phyloP scores from a whole-genome alignment of 2,888 invertebrate species.

The Clivina fossor region DNA sequence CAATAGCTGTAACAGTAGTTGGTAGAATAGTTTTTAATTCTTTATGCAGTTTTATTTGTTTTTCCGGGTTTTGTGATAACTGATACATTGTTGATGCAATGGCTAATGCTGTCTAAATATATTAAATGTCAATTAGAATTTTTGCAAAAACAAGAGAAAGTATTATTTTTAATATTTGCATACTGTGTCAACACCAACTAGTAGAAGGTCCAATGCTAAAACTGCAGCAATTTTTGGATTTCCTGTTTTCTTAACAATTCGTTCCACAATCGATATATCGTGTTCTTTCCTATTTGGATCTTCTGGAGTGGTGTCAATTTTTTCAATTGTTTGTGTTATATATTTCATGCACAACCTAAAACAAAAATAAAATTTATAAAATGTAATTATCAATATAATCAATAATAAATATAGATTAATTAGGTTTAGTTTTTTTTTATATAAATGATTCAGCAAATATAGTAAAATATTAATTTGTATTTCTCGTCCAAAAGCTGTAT shows the following conservation, averaged over 20 bases:
- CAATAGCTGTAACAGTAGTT: constrained; percentile 57
- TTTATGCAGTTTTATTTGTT: constrained; percentile 64
- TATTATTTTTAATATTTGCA: constrained; percentile 39
- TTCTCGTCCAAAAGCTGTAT: no score
- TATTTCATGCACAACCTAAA: constrained; percentile 61
- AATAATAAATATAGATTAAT: no score
- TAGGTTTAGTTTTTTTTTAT: no score
- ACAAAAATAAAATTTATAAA: no score
- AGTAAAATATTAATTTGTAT: no score
- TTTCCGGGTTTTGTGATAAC: constrained; percentile 68
- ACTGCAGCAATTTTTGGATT: constrained; percentile 67
- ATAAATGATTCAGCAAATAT: no score
- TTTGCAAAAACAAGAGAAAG: background rate
- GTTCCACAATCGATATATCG: constrained; percentile 60
- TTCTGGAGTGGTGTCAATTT: constrained; percentile 51
- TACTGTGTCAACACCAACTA: constrained; percentile 80
- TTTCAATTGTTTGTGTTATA: constrained; percentile 58
- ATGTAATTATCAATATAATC: no score
- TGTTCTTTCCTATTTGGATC: constrained; percentile 44
- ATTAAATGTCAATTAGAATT: constrained; percentile 4
- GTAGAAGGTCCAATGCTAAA: constrained; percentile 72
- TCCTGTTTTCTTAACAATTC: constrained; percentile 59
- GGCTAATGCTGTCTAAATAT: constrained; percentile 66
- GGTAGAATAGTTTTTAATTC: constrained; percentile 65
- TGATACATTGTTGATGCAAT: constrained; percentile 75